Base-by-base conservation (phyloP, 2,797 vertebrate species). In the Epinephelus coioides region DNA sequence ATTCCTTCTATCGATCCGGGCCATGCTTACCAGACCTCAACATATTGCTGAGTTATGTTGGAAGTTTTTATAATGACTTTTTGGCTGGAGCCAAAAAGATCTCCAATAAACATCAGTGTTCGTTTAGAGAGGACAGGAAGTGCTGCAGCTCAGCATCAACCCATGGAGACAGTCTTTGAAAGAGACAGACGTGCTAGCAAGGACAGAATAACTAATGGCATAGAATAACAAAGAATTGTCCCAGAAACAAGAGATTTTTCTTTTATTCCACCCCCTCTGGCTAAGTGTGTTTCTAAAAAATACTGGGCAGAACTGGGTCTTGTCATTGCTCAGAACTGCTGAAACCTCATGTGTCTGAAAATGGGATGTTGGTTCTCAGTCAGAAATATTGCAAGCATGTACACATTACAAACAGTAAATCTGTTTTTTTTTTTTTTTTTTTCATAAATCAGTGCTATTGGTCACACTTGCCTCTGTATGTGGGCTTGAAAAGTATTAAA, bases 21-120 rank as follows among this genome's bases (percentile, higher is more conserved):
- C 85, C 86, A 66, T 78, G 83, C 87, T 89, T 85, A 82, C 89
- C 84, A 86, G 89, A 91, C 86, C 87, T 86, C 79, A 81, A 91
- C 83, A 88, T 90, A 91, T 87, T 85, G 79, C 83, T 89, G 82
- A 90, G 88, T 92, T 92, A 91, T 94, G 84, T 89, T 85, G 81
- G 84, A 89, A 87, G 85, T 89, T 91, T 92, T 91, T 87, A 88
- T 83, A 91, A 91, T 82, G 80, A 89, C 85, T 88, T 86, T 88
- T 89, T 55, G 9, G 65, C 85, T 63, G 69, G 70, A 84, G 78
- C 87, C 85, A 84, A 89, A 90, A 85, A 76, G 82, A 86, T 88
- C 55, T 84, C 85, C 79, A 86, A 86, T 91, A 89, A 87, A 86
- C 84, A 88, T 87, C 85, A 76, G 62, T 18, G 65, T 86, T 86